Base-by-base conservation (phyloP, 1,140 invertebrate species). In the Drosophila paulistorum region DNA sequence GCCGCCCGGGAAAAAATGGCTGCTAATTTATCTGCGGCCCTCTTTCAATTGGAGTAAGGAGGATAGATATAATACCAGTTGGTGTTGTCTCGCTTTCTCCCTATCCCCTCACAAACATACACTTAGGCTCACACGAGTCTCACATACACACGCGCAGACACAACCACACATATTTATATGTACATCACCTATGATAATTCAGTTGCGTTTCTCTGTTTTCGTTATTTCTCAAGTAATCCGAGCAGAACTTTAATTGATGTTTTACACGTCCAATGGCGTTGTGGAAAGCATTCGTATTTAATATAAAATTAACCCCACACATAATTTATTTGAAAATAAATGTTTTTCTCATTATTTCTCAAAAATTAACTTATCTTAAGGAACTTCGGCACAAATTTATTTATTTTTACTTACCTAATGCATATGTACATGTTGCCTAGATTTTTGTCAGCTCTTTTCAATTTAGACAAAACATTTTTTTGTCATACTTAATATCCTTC, bases 1-100 rank as follows among this genome's bases (percentile, higher is more conserved):
- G 55, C 85, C 83, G 83, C 84, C 85, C 65, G 77, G 63, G 72
- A 77, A 89, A 87, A 87, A 87, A 87, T 87, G 84, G 84, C 84
- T 90, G 84, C 84, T 64, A 51, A 80, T 81, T 89, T 87, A 87
- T 90, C 84, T 87, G 48, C 35, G 26, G 74, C 60, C 39, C 57
- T 39, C 39, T 1, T 3, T 3, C 7, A 20, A 10, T 26, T 17
- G n/a, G 84, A 59, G 71, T n/a, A 41, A 87, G 58, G 51, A 71
- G 60, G 23, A 55, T 20, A 55, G 62, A 77, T 66, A 75, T 26
- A 33, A n/a, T 7, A 0, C 11, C 13, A 11, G 9, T 3, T 5
- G 11, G 54, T 41, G 45, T 23, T 60, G 59, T 23, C n/a, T 65
- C 54, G 11, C 48, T 63, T 63, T 70, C 23, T 68, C 76, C 59